Evolutionary conservation across 2,113 vertebrate species (phyloP).

Genomic region (Xyliphius kryptos): DNA sequence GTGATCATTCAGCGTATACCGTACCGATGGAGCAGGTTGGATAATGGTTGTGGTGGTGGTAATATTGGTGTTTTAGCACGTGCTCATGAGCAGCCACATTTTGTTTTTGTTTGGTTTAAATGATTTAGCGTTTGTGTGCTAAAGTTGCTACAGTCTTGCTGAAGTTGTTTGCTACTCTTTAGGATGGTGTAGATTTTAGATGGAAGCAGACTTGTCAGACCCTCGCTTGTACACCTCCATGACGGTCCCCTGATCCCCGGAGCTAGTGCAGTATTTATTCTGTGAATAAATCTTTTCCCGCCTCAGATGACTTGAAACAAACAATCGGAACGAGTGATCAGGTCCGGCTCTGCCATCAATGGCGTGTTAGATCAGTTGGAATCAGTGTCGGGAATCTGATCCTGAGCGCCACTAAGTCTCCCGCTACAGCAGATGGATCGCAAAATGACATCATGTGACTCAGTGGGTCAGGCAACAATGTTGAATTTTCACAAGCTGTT

Average conservation of each 20-base stretch:
- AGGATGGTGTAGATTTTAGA: too few relatives aligned
- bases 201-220: neutral
- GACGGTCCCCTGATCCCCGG: conserved; percentile 3
- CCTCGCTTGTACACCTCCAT: neutral
- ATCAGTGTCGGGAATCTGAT: conserved; percentile 1
- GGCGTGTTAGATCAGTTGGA: too few relatives aligned
- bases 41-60: too few relatives aligned
- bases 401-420: too few relatives aligned
- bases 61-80: too few relatives aligned
- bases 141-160: too few relatives aligned
- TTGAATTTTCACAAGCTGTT: conserved; percentile 23
- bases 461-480: conserved; percentile 21
- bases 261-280: conserved; percentile 31
- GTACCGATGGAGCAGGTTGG: too few relatives aligned
- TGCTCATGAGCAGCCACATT: too few relatives aligned
- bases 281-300: conserved; percentile 28
- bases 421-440: conserved; percentile 17
- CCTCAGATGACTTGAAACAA: neutral
- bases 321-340: neutral
- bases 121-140: too few relatives aligned
- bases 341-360: neutral
- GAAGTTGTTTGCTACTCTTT: too few relatives aligned
- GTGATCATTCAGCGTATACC: too few relatives aligned
- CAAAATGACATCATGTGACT: conserved; percentile 27
- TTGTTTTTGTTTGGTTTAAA: too few relatives aligned